Percentiles rank a stretch among this genome's conserved stretches.
Evolutionary conservation across 2,888 invertebrate species (phyloP).

Genomic region (Steinernema carpocapsae): DNA sequence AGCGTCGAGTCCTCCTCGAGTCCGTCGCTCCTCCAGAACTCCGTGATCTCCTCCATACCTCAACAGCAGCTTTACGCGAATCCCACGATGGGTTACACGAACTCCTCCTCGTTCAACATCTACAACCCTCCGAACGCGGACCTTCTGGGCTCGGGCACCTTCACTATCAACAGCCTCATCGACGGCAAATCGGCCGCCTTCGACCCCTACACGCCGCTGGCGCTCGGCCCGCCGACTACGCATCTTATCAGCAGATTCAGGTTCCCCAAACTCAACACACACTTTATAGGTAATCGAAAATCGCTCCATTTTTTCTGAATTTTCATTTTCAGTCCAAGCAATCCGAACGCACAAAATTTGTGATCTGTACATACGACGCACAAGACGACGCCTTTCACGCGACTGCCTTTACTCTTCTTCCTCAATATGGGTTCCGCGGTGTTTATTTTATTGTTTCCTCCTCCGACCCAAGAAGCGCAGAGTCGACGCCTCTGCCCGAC

Average conservation of each 20-base stretch:
- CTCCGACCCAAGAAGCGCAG: constrained; percentile 22
- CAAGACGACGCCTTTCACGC: not conserved
- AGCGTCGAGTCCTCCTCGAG: not conserved
- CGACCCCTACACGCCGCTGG: not conserved
- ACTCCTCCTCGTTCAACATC: constrained; percentile 16
- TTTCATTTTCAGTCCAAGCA: constrained; percentile 22
- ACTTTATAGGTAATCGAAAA: constrained; percentile 16
- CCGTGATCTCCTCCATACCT: constrained; percentile 13
- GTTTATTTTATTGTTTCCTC: constrained; percentile 8
- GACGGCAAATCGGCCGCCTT: constrained; percentile 22
- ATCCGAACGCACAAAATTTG: constrained; percentile 29
- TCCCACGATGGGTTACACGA: constrained; percentile 4
- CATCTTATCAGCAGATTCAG: constrained; percentile 20
- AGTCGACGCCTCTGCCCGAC: not conserved
- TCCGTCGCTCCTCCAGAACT: constrained; percentile 14
- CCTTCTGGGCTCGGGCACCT: not conserved
- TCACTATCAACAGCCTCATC: constrained; percentile 32
- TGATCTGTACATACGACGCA: constrained; percentile 24
- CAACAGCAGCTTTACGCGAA: constrained; percentile 22
- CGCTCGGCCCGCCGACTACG: constrained; percentile 13
- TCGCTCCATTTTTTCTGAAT: not conserved
- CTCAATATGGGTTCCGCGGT: constrained; percentile 13
- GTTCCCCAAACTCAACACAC: not conserved
- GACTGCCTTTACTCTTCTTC: constrained; percentile 25
- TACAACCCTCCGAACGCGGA: constrained; percentile 11